Evolutionary conservation across 2,113 vertebrate genomes (phyloP).

Genomic region (Cavia aperea): DNA sequence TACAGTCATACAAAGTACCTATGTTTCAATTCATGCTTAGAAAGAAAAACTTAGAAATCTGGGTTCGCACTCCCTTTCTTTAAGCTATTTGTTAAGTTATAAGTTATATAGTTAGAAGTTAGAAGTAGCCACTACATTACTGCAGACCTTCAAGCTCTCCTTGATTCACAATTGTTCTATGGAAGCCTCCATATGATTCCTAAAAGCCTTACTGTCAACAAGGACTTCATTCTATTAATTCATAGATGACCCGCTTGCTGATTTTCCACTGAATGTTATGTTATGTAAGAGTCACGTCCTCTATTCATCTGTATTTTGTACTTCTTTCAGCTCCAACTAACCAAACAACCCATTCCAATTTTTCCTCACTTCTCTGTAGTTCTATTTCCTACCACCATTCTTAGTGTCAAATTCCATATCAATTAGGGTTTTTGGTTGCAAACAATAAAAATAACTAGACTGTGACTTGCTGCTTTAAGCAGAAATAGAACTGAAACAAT

Average conservation of each 20-base stretch:
- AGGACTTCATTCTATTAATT: slow-evolving; percentile 3
- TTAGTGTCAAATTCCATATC: background rate
- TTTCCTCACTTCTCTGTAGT: background rate
- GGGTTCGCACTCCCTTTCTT: background rate
- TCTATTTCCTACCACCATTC: slow-evolving; percentile 34
- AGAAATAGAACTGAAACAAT: slow-evolving; percentile 20
- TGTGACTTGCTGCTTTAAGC: background rate
- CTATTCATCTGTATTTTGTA: background rate
- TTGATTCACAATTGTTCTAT: background rate
- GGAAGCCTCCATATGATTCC: background rate
- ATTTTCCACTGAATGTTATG: background rate
- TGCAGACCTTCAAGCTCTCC: background rate
- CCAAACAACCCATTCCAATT: background rate
- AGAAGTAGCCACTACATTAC: background rate
- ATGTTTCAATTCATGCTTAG: slow-evolving; percentile 6
- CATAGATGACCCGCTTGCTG: background rate
- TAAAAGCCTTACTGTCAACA: background rate
- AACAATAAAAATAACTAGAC: slow-evolving; percentile 40
- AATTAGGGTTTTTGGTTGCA: background rate
- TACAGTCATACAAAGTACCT: background rate
- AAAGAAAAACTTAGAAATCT: background rate
- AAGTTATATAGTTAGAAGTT: background rate
- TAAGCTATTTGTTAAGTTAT: background rate
- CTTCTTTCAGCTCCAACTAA: background rate
- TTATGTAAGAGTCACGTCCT: background rate